phyloP scores from a whole-genome alignment of 2,888 invertebrate species.

The Tromatobia lineatoria region DNA sequence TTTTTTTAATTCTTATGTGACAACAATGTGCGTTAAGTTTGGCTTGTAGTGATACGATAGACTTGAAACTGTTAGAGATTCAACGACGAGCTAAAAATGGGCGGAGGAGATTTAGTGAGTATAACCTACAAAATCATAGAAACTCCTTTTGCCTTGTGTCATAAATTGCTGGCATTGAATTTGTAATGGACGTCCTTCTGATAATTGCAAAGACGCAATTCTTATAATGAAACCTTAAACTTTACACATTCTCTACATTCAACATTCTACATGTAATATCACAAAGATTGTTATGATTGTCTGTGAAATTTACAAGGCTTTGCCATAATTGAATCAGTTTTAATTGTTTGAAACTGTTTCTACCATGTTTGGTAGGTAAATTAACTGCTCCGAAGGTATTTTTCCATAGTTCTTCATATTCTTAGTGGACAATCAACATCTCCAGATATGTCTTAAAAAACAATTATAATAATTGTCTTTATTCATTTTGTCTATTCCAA shows the following conservation, averaged over 20 bases:
- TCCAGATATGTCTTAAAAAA: too few relatives aligned
- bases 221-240: neutral
- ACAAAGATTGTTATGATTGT: too few relatives aligned
- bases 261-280: neutral
- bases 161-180: too few relatives aligned
- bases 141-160: neutral
- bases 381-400: too few relatives aligned
- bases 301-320: too few relatives aligned
- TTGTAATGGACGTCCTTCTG: neutral
- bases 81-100: constrained; percentile 77
- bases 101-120: constrained; percentile 85
- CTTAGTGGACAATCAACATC: too few relatives aligned
- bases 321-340: too few relatives aligned
- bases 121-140: constrained; percentile 55
- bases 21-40: constrained; percentile 11
- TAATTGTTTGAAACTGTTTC: too few relatives aligned
- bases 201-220: neutral
- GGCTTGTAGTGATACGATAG: neutral
- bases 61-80: neutral
- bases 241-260: neutral
- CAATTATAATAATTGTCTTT: too few relatives aligned
- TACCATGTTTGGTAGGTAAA: too few relatives aligned
- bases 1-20: neutral
- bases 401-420: too few relatives aligned
- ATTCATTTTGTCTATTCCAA: too few relatives aligned